Evolutionary conservation across 2,113 vertebrate species (phyloP).

Genomic region (Plecotus auritus): DNA sequence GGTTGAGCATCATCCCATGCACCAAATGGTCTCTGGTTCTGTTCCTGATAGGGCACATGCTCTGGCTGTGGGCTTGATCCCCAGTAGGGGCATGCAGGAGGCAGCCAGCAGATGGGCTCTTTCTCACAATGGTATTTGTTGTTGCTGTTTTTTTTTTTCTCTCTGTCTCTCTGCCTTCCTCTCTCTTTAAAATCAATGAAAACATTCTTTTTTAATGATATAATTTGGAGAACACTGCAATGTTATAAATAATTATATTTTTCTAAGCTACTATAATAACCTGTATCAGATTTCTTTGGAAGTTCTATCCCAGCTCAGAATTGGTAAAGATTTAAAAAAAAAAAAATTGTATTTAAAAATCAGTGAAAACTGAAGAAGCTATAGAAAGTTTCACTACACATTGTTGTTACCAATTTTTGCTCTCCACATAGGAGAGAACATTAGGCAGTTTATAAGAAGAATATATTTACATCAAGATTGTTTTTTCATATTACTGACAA

Average conservation of each 20-base stretch:
- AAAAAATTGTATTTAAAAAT: neutral
- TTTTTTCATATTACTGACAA: neutral
- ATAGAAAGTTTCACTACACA: neutral
- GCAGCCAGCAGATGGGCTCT: too few species aligned
- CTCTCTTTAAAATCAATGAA: too few species aligned
- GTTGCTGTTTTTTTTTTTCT: neutral
- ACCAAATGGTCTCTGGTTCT: too few species aligned
- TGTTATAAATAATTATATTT: neutral
- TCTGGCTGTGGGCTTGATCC: too few species aligned
- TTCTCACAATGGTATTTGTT: too few species aligned
- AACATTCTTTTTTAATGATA: neutral
- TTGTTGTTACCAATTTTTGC: neutral
- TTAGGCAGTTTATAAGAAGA: neutral
- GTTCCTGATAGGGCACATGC: too few species aligned
- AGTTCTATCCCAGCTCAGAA: neutral
- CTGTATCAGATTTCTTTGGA: neutral
- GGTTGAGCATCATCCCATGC: too few species aligned
- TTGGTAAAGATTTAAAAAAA: slow-evolving; percentile 14
- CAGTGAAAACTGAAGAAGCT: neutral
- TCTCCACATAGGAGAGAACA: neutral
- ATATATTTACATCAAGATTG: neutral
- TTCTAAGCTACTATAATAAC: neutral
- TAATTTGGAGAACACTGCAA: neutral
- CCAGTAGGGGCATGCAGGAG: too few species aligned
- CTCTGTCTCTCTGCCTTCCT: too few species aligned